Base-by-base conservation (phyloP, 2,113 vertebrate genomes). In the Urocynchramus pylzowi region DNA sequence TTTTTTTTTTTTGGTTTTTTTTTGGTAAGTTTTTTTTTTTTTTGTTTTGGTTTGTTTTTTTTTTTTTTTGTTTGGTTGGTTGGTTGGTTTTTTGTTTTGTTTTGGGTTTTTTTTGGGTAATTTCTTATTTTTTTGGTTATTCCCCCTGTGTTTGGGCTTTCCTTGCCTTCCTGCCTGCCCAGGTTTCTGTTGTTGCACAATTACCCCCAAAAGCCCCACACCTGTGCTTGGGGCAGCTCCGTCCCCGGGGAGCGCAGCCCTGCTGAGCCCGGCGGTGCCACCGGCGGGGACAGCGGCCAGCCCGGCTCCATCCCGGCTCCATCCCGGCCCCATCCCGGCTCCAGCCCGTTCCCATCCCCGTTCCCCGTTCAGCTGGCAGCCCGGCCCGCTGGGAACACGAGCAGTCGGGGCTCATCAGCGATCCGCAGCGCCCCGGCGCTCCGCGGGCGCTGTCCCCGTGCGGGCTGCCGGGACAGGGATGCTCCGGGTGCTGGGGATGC, bases 211-310 rank as follows among this genome's bases (percentile, higher is more conserved):
- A 8, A 57, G 33, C 37, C 31, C 23, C 9, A 4, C 69, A 7
- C 7, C 54, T 28, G 60, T 10, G 31, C 16, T 9, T 10, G 42
- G 63, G 54, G n/a, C 10, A 20, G 54, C 54, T 60, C 23, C 23
- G 2, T 59, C 35, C 28, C 14, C 1, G 4, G 39, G 47, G 33
- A 71, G 22, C 11, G 35, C 22, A 22, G 28, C 35, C 39, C 6
- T 5, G 33, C 4, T 7, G 10, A n/a, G 35, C 42, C 4, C 2
- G 2, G 19, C 1, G 4, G 35, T 27, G 31, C 4, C 52, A n/a
- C 1, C 0, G 8, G 52, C 20, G 10, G 14, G 70, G 56, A 22
- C 56, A 19, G 42, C 50, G 50, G 28, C 30, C 53, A 20, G 7
- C 11, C 30, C 18, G 0, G 53, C 69, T 16, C 33, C 22, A 16